Conservation (phyloP, 1,140 invertebrate species). For the Philotrypesis tridentata region DNA sequence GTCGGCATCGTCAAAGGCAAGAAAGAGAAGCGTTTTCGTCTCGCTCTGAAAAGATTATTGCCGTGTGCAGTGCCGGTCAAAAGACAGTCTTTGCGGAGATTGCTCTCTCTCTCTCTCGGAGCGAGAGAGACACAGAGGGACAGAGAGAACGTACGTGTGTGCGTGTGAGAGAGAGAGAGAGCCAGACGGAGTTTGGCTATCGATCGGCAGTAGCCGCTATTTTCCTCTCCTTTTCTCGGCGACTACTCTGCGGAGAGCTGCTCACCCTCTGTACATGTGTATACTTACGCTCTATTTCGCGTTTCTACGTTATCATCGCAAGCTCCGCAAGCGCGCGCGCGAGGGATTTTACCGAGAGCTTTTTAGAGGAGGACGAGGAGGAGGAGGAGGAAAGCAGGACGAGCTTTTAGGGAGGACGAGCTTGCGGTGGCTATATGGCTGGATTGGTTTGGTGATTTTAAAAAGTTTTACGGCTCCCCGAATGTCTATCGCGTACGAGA, state of each 20-base stretch:
- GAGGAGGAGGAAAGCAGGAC: not conserved
- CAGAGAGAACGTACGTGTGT: too few species aligned
- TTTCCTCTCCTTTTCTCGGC: not conserved
- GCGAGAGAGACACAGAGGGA: not conserved
- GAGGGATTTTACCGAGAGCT: not conserved
- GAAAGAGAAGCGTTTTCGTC: not conserved
- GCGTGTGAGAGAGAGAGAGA: not conserved
- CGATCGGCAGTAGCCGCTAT: not conserved
- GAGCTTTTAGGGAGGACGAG: not conserved
- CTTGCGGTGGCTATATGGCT: not conserved
- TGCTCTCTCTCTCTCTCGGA: not conserved
- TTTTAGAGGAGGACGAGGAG: not conserved
- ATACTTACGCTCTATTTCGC: not conserved
- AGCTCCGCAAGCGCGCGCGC: too few species aligned
- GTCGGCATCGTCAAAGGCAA: not conserved
- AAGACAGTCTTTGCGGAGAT: not conserved
- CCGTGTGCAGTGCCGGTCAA: not conserved
- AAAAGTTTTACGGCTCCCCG: not conserved
- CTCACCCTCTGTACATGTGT: not conserved
- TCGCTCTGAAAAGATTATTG: not conserved
- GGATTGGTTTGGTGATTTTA: not conserved
- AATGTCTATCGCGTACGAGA: not conserved
- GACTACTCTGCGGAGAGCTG: not conserved
- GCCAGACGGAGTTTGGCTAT: not conserved
- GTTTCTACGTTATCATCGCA: not conserved